Base-by-base conservation (phyloP, 2,797 vertebrate genomes). In the Protonibea diacanthus region DNA sequence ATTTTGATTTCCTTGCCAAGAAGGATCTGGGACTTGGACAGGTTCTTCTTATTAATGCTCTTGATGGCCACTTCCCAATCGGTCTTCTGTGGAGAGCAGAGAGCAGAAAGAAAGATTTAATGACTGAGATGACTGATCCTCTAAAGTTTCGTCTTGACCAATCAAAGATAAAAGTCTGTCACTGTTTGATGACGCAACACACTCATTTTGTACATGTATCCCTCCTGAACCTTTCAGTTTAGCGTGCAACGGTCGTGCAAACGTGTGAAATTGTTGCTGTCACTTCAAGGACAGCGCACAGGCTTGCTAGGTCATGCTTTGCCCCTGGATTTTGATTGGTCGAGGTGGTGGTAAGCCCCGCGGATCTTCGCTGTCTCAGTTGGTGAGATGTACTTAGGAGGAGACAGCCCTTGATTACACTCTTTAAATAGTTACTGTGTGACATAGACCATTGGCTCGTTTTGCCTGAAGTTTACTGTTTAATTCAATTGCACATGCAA, bases 11-110 rank as follows among this genome's bases (percentile, higher is more conserved):
- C 96, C 93, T 97, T 95, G 85, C 96, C 97, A 85, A 98, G 97
- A 45, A 99, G 95, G 93, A 99, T 96, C 92, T 97, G 96, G 81
- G 95, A 97, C 91, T 96, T 96, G 23, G 96, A 96, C 77, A 97
- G 93, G 89, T 97, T 97, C 93, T 99, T 99, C 93, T 97, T 96
- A 92, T 97, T 96, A 78, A 97, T 99, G 93, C 97, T 96, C 91
- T 97, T 97, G 90, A 98, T 97, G 81, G 95, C 96, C 86, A 97
- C 96, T 91, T 97, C 96, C 96, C 96, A 98, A 81, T 97, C 96
- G 0, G 95, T 97, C 95, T 99, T 99, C 98, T 96, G 81, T 61
- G 89, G 85, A 81, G 64, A 3, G 58, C 4, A 81, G 23, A 74
- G 4, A 60, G 13, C 11, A 57, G 10, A 78, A 5, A 25, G 69